Conservation (phyloP, 2,113 vertebrate species). For the Plecturocebus donacophilus region DNA sequence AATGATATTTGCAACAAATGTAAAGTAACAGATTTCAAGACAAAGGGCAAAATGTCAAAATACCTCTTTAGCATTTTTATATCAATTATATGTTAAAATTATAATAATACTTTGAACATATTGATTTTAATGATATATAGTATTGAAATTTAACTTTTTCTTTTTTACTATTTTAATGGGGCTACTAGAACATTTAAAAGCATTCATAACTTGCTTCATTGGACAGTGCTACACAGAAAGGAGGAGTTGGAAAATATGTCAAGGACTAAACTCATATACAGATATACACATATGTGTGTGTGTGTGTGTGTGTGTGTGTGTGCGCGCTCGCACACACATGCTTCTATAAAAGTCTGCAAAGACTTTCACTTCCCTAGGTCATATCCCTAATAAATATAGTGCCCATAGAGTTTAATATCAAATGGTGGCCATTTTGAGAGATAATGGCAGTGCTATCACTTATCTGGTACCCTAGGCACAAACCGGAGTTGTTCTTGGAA, state of each 20-base stretch:
- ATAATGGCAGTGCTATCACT: not conserved
- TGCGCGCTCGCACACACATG: too few relatives aligned
- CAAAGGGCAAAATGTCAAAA: not conserved
- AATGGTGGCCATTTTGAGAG: not conserved
- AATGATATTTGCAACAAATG: not conserved
- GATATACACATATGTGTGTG: too few relatives aligned
- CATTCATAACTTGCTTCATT: not conserved
- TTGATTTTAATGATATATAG: not conserved
- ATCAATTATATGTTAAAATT: not conserved
- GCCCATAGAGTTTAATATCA: not conserved
- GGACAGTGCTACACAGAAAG: not conserved
- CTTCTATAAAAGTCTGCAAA: not conserved
- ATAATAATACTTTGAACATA: not conserved
- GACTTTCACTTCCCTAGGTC: not conserved
- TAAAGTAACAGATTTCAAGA: not conserved
- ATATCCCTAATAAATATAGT: not conserved
- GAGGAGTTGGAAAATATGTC: not conserved
- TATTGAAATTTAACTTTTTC: not conserved
- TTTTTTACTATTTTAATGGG: not conserved
- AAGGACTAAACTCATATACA: not conserved
- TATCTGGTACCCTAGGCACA: too few relatives aligned
- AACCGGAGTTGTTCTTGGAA: not conserved
- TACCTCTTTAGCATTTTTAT: not conserved
- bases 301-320: too few relatives aligned
- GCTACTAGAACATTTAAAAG: not conserved